phyloP scores from a whole-genome alignment of 2,113 vertebrate species.

The Pycnonotus jocosus region DNA sequence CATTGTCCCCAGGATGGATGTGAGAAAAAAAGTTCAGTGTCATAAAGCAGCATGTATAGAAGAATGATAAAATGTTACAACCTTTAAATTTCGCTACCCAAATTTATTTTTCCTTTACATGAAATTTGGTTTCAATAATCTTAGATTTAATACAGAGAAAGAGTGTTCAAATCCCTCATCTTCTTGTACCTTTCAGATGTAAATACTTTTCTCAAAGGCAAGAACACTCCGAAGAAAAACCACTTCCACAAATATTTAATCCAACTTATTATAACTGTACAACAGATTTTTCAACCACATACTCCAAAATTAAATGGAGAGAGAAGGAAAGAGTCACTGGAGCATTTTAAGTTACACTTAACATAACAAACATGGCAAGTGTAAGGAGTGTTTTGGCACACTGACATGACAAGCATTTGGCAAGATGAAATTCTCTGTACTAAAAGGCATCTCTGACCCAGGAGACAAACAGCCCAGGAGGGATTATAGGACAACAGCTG shows the following conservation, averaged over 20 bases:
- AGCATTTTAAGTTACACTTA: neutral
- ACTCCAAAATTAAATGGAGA: neutral
- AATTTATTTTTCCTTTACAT: neutral
- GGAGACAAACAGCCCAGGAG: neutral
- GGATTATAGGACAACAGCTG: neutral
- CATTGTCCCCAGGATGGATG: neutral
- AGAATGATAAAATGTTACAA: neutral
- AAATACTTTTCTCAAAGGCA: neutral
- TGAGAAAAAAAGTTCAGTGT: neutral
- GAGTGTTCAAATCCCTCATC: neutral
- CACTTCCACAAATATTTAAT: neutral
- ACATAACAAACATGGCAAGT: neutral
- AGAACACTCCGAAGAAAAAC: neutral
- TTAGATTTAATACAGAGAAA: neutral
- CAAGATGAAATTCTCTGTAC: neutral
- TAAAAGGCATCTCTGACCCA: neutral
- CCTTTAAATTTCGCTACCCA: neutral
- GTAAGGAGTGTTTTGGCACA: neutral
- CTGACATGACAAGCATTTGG: neutral
- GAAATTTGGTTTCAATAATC: neutral
- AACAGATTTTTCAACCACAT: neutral
- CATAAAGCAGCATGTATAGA: neutral
- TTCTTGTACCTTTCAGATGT: neutral
- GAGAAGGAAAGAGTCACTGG: neutral
- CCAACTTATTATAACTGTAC: neutral